Evolutionary conservation across 2,113 vertebrate species (phyloP).

Genomic region (Dissostichus mawsoni): DNA sequence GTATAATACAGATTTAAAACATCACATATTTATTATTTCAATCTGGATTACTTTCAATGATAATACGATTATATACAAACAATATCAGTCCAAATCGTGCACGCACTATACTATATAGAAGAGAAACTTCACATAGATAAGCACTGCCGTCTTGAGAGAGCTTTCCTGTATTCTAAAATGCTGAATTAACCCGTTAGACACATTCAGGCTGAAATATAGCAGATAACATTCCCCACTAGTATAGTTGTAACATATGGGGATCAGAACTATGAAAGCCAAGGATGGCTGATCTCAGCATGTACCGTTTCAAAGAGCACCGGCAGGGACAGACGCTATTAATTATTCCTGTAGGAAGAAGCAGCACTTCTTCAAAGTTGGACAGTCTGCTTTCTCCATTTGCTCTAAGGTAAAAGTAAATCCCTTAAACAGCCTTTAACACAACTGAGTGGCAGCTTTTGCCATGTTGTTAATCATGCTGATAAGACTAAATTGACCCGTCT

Average conservation of each 20-base stretch:
- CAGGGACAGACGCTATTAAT: constrained; percentile 2
- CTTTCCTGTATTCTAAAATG: background rate
- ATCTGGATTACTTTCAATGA: no score
- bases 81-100: no score
- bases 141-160: background rate
- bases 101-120: background rate
- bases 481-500: constrained; percentile 4
- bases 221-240: background rate
- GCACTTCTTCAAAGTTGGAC: background rate
- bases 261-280: background rate
- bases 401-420: background rate
- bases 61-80: no score
- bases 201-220: background rate
- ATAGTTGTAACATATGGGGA: background rate
- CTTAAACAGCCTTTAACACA: background rate
- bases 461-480: background rate
- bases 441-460: background rate
- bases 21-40: no score
- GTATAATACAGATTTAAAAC: no score
- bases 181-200: background rate
- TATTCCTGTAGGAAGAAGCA: background rate
- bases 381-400: background rate
- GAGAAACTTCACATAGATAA: background rate
- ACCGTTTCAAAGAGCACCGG: background rate
- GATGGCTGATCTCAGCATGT: background rate